These are phyloP conservation scores for Podargus strigoides DNA, from an alignment of 2,797 vertebrate species.

Conservation along the genomic window DNA sequence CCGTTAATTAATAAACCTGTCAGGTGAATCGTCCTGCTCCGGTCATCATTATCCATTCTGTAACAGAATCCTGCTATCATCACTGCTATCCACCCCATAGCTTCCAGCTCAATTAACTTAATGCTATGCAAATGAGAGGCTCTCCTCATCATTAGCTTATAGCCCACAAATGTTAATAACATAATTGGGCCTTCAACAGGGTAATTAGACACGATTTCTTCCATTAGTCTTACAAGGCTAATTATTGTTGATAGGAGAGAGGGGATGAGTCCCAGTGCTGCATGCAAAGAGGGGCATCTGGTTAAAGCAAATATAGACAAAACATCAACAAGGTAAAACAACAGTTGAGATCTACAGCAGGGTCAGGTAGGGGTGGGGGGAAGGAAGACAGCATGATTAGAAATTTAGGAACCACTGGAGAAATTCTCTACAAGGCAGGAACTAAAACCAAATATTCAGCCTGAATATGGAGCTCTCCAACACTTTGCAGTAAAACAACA, in stretches of 20 bases:
- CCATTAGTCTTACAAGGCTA: constrained; percentile 87
- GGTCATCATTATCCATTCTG: constrained; percentile 87
- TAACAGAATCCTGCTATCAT: constrained; percentile 85
- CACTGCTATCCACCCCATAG: constrained; percentile 63
- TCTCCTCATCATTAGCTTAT: constrained; percentile 86
- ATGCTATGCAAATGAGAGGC: constrained; percentile 96
- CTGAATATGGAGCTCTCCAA: background rate
- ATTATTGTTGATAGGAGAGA: constrained; percentile 78
- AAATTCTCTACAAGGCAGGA: background rate
- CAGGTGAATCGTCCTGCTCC: constrained; percentile 85
- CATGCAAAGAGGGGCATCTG: constrained; percentile 61
- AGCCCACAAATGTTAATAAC: constrained; percentile 86
- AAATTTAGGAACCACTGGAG: background rate
- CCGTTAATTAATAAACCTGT: constrained; percentile 96
- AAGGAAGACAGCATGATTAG: background rate
- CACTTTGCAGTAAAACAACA: background rate
- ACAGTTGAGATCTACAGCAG: background rate
- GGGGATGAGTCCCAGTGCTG: constrained; percentile 67
- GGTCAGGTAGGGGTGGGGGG: background rate
- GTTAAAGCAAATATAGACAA: constrained; percentile 57
- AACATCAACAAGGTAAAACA: constrained; percentile 49
- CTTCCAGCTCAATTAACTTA: constrained; percentile 93
- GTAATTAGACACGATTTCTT: constrained; percentile 87
- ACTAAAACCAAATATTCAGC: background rate
- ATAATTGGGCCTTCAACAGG: constrained; percentile 93